Evolutionary conservation across 2,888 invertebrate species (phyloP).

Genomic region (Anthoptus insignis): DNA sequence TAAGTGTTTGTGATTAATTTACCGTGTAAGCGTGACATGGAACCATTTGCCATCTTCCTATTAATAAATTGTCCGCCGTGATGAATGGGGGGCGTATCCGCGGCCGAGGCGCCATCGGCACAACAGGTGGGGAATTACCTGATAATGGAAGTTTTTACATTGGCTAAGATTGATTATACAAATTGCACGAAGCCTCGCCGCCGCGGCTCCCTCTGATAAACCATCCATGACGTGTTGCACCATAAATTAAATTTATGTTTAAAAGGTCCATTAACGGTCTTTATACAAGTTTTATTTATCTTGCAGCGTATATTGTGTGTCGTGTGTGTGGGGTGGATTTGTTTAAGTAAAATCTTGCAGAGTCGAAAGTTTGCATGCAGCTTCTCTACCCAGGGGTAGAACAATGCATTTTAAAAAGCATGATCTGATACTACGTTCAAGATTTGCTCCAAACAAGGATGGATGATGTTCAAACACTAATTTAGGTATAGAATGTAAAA

Average conservation of each 20-base stretch:
- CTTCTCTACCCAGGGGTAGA: too few species aligned
- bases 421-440: too few species aligned
- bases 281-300: too few species aligned
- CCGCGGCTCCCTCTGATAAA: not conserved
- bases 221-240: not conserved
- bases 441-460: too few species aligned
- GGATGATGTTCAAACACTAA: too few species aligned
- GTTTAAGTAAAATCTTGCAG: too few species aligned
- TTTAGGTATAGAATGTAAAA: too few species aligned
- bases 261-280: too few species aligned
- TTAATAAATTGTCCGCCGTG: not conserved
- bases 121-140: constrained; percentile 8
- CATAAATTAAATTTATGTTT: not conserved
- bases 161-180: not conserved
- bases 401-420: too few species aligned
- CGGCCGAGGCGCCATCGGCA: not conserved
- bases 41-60: constrained; percentile 3
- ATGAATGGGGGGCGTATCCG: not conserved
- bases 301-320: too few species aligned
- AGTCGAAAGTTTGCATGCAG: too few species aligned
- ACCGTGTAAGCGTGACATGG: not conserved
- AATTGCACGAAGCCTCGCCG: not conserved
- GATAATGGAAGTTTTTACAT: constrained; percentile 6
- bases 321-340: too few species aligned
- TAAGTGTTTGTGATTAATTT: not conserved